Percentiles rank a stretch among this genome's conserved stretches.
These are phyloP conservation scores for Lordiphosa andalusiaca DNA, from an alignment of 2,888 invertebrate species.

Conservation along the genomic window DNA sequence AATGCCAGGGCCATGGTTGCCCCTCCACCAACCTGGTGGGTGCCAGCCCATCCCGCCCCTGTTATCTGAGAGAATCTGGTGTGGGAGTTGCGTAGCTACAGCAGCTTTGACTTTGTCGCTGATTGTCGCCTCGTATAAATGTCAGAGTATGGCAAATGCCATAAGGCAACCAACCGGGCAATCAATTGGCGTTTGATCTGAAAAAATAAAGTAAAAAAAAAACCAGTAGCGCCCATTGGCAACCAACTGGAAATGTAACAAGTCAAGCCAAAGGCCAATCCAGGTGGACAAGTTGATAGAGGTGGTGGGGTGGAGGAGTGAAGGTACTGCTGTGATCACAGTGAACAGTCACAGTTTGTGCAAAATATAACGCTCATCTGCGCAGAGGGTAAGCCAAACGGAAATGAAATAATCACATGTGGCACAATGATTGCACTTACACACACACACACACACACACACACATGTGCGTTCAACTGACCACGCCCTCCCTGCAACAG, in stretches of 20 bases:
- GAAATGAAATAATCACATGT: slow-evolving; percentile 55
- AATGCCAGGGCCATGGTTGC: slow-evolving; percentile 33
- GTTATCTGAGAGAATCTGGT: slow-evolving; percentile 19
- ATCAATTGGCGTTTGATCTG: slow-evolving; percentile 31
- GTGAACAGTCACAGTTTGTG: slow-evolving; percentile 1
- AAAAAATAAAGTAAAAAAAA: slow-evolving; percentile 22
- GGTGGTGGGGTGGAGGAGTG: slow-evolving; percentile 11
- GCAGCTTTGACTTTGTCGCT: slow-evolving; percentile 59
- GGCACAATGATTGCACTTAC: slow-evolving; percentile 18
- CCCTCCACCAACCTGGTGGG: background rate
- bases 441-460: slow-evolving; percentile 13
- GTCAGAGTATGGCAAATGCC: slow-evolving; percentile 61
- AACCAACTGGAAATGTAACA: slow-evolving; percentile 65
- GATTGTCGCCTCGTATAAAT: slow-evolving; percentile 65
- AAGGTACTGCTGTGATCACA: slow-evolving; percentile 7
- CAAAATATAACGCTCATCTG: background rate
- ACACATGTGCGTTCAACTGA: slow-evolving; percentile 22
- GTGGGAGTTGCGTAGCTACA: slow-evolving; percentile 68
- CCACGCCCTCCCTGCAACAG: slow-evolving; percentile 53
- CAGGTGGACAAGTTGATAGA: slow-evolving; percentile 49
- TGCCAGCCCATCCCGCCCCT: slow-evolving; percentile 6
- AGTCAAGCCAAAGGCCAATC: slow-evolving; percentile 61
- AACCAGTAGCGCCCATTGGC: slow-evolving; percentile 52
- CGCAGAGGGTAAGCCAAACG: slow-evolving; percentile 23
- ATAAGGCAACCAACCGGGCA: slow-evolving; percentile 32